phyloP scores from a whole-genome alignment of 2,888 invertebrate species.

The Teleiodes luculella region DNA sequence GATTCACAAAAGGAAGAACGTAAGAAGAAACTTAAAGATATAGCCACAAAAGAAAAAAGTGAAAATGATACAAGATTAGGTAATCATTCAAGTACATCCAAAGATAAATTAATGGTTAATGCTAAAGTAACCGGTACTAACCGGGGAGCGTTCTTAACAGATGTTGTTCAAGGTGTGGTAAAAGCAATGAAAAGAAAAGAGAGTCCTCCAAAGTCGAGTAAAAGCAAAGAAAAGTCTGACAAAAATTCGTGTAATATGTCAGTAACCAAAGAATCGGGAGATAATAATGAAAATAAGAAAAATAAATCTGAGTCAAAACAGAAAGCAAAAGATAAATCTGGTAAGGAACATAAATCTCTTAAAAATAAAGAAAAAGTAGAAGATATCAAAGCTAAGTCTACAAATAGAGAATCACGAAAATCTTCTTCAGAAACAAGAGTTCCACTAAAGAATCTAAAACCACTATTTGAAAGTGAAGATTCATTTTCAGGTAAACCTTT shows the following conservation, averaged over 20 bases:
- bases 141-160: slow-evolving; percentile 76
- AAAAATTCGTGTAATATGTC: slow-evolving; percentile 12
- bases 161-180: slow-evolving; percentile 37
- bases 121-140: slow-evolving; percentile 74
- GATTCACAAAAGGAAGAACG: slow-evolving; percentile 64
- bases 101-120: slow-evolving; percentile 37
- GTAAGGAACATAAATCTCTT: slow-evolving; percentile 19
- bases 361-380: slow-evolving; percentile 17
- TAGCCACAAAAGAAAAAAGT: slow-evolving; percentile 57
- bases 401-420: background rate
- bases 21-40: slow-evolving; percentile 70
- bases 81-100: slow-evolving; percentile 32
- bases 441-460: slow-evolving; percentile 50
- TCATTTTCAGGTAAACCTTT: slow-evolving; percentile 47
- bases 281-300: slow-evolving; percentile 24
- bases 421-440: slow-evolving; percentile 31
- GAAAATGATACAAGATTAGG: slow-evolving; percentile 30
- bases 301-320: slow-evolving; percentile 19
- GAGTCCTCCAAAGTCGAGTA: slow-evolving; percentile 26
- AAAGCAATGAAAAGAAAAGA: slow-evolving; percentile 46
- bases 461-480: slow-evolving; percentile 42
- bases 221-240: slow-evolving; percentile 20
- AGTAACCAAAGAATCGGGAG: background rate
- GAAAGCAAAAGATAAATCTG: slow-evolving; percentile 16
- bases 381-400: slow-evolving; percentile 8